A percentile compares a stretch with the other conserved stretches of the same genome.
Conservation (phyloP, 2,113 vertebrate genomes). For the Stegostoma tigrinum region DNA sequence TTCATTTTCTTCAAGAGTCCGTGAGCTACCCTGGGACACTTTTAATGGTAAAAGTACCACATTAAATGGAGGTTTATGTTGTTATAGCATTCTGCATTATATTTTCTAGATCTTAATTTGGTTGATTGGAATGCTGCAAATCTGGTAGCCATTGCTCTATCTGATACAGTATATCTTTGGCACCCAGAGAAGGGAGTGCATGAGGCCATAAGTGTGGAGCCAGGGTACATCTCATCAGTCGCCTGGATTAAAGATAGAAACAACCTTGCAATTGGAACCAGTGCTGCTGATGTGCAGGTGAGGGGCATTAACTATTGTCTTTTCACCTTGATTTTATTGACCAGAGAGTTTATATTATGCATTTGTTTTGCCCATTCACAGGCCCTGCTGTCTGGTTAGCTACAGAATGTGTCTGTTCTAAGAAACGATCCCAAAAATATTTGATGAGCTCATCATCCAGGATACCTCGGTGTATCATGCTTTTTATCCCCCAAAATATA, state of each 20-base stretch:
- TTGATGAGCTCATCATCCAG: too few relatives aligned
- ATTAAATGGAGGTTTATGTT: background rate
- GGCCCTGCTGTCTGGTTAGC: too few relatives aligned
- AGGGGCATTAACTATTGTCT: background rate
- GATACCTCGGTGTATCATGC: too few relatives aligned
- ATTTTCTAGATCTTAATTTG: constrained; percentile 60
- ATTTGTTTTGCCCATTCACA: background rate
- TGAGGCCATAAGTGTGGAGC: constrained; percentile 47
- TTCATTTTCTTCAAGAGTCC: background rate
- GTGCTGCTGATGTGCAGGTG: constrained; percentile 63
- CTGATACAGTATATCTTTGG: constrained; percentile 57
- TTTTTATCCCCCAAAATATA: too few relatives aligned
- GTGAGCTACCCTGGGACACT: background rate
- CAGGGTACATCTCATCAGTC: constrained; percentile 55
- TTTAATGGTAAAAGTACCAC: background rate
- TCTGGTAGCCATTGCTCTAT: constrained; percentile 58
- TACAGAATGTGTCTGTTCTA: too few relatives aligned
- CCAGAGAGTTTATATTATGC: background rate
- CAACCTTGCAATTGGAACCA: constrained; percentile 61
- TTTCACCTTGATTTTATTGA: background rate
- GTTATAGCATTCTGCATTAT: background rate
- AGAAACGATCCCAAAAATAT: too few relatives aligned
- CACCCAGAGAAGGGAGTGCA: constrained; percentile 49
- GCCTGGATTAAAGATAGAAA: constrained; percentile 60
- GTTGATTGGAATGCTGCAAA: constrained; percentile 61